phyloP scores from a whole-genome alignment of 2,113 vertebrate genomes.

The Thamnophis sirtalis region DNA sequence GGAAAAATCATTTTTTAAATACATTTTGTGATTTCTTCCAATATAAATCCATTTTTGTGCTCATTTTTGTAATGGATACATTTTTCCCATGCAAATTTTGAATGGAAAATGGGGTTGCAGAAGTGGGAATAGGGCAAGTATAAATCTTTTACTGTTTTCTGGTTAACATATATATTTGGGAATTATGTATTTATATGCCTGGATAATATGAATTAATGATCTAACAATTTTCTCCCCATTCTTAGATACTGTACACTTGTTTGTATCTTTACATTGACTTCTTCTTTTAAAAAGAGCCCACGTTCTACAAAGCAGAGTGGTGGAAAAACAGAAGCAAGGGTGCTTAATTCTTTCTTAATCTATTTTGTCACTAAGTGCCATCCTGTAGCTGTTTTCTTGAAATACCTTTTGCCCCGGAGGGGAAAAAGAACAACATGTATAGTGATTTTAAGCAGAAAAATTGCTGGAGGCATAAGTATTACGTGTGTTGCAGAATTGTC shows the following conservation, averaged over 20 bases:
- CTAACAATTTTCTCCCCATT: not conserved
- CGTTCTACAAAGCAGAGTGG: not conserved
- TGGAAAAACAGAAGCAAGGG: not conserved
- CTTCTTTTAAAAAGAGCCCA: not conserved
- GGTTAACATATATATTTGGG: not conserved
- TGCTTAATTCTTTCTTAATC: not conserved
- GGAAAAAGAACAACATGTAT: not conserved
- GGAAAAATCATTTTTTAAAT: not conserved
- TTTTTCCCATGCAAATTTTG: not conserved
- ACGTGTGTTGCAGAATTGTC: not conserved
- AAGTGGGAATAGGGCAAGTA: not conserved
- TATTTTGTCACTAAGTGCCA: not conserved
- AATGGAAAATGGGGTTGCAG: not conserved
- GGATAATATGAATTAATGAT: not conserved
- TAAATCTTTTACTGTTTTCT: not conserved
- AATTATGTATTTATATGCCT: not conserved
- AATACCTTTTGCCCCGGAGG: not conserved
- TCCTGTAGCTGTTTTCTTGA: not conserved
- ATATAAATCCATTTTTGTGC: not conserved
- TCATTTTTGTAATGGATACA: not conserved
- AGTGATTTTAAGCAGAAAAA: not conserved
- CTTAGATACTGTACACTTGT: not conserved
- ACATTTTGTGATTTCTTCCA: not conserved
- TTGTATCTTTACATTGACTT: not conserved
- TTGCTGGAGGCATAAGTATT: not conserved